phyloP scores from a whole-genome alignment of 2,888 invertebrate genomes.

The Cryptus armator region DNA sequence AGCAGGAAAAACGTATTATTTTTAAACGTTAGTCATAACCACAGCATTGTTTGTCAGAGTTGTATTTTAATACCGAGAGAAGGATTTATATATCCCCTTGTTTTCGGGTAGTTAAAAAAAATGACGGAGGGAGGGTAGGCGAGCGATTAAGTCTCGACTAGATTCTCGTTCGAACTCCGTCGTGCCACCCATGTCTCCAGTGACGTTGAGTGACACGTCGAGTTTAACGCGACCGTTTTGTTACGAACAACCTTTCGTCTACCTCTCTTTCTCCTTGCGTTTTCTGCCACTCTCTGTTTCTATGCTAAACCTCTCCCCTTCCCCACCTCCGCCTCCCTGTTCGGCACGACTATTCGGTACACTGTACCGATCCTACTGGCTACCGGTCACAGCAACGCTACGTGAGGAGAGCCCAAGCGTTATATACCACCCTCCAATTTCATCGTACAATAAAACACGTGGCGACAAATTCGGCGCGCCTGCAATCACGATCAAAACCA shows the following conservation, averaged over 20 bases:
- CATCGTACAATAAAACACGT: conserved; percentile 82
- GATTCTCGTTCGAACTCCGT: conserved; percentile 13
- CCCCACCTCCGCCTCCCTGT: not conserved
- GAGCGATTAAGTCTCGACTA: conserved; percentile 26
- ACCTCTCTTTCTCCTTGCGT: conserved; percentile 38
- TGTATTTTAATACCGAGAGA: not conserved
- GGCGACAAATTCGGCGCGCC: conserved; percentile 83
- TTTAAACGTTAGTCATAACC: not conserved
- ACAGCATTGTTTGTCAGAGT: not conserved
- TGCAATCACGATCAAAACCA: conserved; percentile 82
- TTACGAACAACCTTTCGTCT: conserved; percentile 73
- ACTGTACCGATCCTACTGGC: not conserved
- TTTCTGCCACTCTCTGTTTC: conserved; percentile 38
- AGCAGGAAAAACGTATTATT: not conserved
- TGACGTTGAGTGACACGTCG: conserved; percentile 82
- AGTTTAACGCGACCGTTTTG: conserved; percentile 81
- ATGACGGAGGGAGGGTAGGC: not conserved
- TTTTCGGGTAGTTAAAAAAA: conserved; percentile 16
- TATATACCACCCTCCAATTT: conserved; percentile 76
- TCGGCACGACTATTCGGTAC: not conserved
- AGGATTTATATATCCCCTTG: conserved; percentile 11
- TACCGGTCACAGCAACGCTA: conserved; percentile 69
- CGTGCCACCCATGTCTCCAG: conserved; percentile 47
- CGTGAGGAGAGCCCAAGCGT: not conserved
- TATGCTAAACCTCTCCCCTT: not conserved